These are phyloP conservation scores for Torymus aiolomorphi DNA, from an alignment of 2,888 invertebrate species.

Conservation along the genomic window DNA sequence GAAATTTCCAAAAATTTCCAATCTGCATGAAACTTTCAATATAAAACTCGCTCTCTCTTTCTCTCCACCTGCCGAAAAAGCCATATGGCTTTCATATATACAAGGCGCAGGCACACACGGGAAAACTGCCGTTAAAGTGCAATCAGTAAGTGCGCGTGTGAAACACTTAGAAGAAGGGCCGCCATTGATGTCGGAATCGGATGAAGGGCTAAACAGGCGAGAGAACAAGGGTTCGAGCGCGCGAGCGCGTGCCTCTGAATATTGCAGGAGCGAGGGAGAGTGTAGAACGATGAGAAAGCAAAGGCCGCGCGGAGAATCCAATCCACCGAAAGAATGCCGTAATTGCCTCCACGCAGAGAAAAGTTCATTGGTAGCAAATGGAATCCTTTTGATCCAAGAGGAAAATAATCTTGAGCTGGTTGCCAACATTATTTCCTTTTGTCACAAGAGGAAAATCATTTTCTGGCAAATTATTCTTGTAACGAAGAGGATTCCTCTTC, in stretches of 20 bases:
- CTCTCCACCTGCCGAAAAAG: background rate
- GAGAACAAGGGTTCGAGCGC: background rate
- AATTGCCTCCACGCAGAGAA: no score
- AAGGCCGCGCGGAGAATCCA: no score
- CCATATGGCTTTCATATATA: background rate
- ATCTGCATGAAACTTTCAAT: constrained; percentile 47
- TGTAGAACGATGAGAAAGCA: no score
- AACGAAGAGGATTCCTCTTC: no score
- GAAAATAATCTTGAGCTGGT: no score
- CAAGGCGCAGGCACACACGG: background rate
- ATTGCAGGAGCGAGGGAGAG: background rate
- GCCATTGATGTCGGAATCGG: background rate
- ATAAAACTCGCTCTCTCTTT: constrained; percentile 1
- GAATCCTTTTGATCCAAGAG: no score
- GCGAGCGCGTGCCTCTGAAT: constrained; percentile 8
- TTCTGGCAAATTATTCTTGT: no score
- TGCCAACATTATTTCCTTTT: no score
- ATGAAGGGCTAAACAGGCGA: background rate
- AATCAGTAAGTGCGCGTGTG: constrained; percentile 13
- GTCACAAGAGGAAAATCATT: no score
- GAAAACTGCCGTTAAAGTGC: constrained; percentile 39
- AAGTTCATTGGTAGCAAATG: no score
- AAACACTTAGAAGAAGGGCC: constrained; percentile 4
- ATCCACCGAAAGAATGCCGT: no score
- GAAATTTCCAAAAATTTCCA: constrained; percentile 36